These are phyloP conservation scores for Sipunculus nudus DNA, from an alignment of 2,888 invertebrate genomes.

Conservation along the genomic window DNA sequence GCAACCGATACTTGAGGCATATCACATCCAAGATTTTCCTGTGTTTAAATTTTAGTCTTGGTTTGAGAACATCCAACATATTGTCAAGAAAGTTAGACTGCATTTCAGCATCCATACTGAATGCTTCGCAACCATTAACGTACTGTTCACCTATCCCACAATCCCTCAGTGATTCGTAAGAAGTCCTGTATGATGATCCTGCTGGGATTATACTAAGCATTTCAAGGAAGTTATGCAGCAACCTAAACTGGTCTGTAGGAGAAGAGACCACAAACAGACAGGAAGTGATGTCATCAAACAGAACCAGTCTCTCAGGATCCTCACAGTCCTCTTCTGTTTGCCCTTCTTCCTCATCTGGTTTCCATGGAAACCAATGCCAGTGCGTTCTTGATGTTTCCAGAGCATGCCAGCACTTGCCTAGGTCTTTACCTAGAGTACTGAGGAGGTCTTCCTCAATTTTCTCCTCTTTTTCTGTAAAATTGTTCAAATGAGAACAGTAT, in stretches of 20 bases:
- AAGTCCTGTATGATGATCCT: too few relatives aligned
- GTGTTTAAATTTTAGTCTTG: too few relatives aligned
- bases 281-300: slow-evolving; percentile 62
- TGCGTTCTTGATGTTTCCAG: slow-evolving; percentile 60
- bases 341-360: slow-evolving; percentile 48
- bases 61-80: too few relatives aligned
- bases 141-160: too few relatives aligned
- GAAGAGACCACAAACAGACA: slow-evolving; percentile 43
- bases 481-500: too few relatives aligned
- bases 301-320: slow-evolving; percentile 65
- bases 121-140: too few relatives aligned
- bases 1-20: too few relatives aligned
- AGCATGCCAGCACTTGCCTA: slow-evolving; percentile 55
- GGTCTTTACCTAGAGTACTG: slow-evolving; percentile 2
- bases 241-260: slow-evolving; percentile 25
- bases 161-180: too few relatives aligned
- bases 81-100: too few relatives aligned
- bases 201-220: slow-evolving; percentile 45
- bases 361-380: slow-evolving; percentile 65
- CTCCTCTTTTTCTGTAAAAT: slow-evolving; percentile 26
- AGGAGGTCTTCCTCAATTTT: slow-evolving; percentile 48
- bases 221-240: slow-evolving; percentile 47
- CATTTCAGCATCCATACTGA: too few relatives aligned
- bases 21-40: too few relatives aligned
- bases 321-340: slow-evolving; percentile 65